Evolutionary conservation across 2,113 vertebrate genomes (phyloP).

Genomic region (Sceloporus tristichus): DNA sequence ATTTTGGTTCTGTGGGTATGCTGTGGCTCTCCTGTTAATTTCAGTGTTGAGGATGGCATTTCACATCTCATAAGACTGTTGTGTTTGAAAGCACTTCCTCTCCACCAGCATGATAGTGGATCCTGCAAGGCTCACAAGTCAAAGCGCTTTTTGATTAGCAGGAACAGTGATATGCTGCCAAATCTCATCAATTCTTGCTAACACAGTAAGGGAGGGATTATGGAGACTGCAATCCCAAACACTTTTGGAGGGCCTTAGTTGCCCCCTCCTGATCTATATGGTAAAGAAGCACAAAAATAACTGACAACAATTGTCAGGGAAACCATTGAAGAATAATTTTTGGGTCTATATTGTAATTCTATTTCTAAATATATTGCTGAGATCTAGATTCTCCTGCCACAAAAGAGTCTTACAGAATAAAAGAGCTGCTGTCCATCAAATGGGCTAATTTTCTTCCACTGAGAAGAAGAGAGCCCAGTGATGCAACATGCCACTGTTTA

Average conservation of each 20-base stretch:
- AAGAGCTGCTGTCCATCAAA: slow-evolving; percentile 6
- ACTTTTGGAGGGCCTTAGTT: background rate
- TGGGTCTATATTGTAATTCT: slow-evolving; percentile 2
- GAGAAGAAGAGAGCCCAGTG: background rate
- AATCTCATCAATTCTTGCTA: too few relatives aligned
- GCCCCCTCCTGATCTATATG: too few relatives aligned
- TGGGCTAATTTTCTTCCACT: background rate
- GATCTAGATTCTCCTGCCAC: background rate
- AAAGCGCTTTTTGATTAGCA: too few relatives aligned
- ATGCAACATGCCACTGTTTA: too few relatives aligned
- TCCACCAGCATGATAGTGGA: too few relatives aligned
- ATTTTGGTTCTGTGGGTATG: background rate
- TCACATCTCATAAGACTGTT: too few relatives aligned
- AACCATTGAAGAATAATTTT: background rate
- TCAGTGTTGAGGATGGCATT: background rate
- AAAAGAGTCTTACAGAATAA: background rate
- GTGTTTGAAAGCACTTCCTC: background rate
- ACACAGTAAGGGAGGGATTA: background rate
- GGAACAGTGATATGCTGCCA: too few relatives aligned
- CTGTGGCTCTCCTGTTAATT: background rate
- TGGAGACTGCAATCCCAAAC: background rate
- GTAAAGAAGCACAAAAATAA: background rate
- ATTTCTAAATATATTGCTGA: slow-evolving; percentile 25
- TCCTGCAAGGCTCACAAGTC: too few relatives aligned
- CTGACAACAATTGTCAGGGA: background rate